Evolutionary conservation across 2,113 vertebrate genomes (phyloP).

Genomic region (Upupa epops): DNA sequence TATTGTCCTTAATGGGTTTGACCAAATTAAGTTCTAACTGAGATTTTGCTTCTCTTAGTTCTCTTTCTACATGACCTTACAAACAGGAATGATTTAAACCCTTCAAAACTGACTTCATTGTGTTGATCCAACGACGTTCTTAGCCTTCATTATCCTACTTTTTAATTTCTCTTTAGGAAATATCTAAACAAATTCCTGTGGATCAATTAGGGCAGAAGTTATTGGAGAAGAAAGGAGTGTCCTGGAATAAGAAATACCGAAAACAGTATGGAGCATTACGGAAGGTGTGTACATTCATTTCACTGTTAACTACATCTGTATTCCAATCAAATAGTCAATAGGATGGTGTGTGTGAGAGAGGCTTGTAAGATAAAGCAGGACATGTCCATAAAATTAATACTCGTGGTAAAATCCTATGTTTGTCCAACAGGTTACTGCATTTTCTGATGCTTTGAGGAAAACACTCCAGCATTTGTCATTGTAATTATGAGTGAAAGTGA

Average conservation of each 20-base stretch:
- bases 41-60: too few species aligned
- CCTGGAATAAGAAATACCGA: slow-evolving; percentile 93
- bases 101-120: background rate
- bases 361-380: background rate
- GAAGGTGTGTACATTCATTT: slow-evolving; percentile 78
- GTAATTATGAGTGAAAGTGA: background rate
- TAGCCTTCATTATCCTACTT: background rate
- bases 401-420: background rate
- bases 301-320: background rate
- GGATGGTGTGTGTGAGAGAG: background rate
- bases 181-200: slow-evolving; percentile 67
- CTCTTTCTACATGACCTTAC: too few species aligned
- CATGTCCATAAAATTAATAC: background rate
- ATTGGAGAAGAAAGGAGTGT: slow-evolving; percentile 84
- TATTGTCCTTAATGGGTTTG: too few species aligned
- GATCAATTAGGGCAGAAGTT: slow-evolving; percentile 92
- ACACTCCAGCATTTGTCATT: background rate
- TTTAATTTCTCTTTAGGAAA: slow-evolving; percentile 60
- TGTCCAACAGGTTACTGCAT: background rate
- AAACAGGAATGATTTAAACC: background rate
- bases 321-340: background rate
- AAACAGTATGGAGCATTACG: slow-evolving; percentile 86
- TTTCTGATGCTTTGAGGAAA: background rate
- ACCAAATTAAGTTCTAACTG: too few species aligned
- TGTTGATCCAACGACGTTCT: background rate